These are phyloP conservation scores for Diachasma alloeum DNA, from an alignment of 1,140 invertebrate genomes.

Conservation along the genomic window DNA sequence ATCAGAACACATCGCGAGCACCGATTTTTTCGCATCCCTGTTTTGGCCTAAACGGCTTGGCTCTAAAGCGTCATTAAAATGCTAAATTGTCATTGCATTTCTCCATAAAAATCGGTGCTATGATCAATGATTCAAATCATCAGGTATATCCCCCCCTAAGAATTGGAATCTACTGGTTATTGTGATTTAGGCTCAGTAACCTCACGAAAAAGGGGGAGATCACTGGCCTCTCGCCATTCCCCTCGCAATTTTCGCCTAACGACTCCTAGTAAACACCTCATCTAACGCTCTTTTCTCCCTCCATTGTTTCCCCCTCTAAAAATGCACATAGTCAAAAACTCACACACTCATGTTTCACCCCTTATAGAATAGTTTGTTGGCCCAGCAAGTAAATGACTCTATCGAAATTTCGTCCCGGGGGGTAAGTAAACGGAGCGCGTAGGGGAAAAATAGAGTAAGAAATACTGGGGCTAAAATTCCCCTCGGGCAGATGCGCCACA, in stretches of 20 bases:
- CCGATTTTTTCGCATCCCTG: too few relatives aligned
- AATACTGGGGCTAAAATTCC: background rate
- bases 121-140: background rate
- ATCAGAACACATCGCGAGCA: too few relatives aligned
- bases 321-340: background rate
- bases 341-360: background rate
- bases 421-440: background rate
- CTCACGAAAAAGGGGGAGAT: background rate
- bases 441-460: conserved; percentile 16
- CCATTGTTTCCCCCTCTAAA: background rate
- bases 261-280: conserved; percentile 13
- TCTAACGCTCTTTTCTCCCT: background rate
- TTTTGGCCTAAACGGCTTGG: too few relatives aligned
- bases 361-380: background rate
- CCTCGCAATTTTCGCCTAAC: conserved; percentile 26
- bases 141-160: background rate
- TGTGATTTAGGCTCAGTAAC: conserved; percentile 31
- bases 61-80: too few relatives aligned
- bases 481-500: background rate
- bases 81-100: too few relatives aligned
- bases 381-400: conserved; percentile 25
- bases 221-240: background rate
- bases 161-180: conserved; percentile 19
- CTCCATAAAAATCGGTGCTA: too few relatives aligned
- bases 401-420: conserved; percentile 23